Percentiles rank a stretch among this genome's conserved stretches.
Evolutionary conservation across 1,140 invertebrate genomes (phyloP).

Genomic region (Ectropis grisescens): DNA sequence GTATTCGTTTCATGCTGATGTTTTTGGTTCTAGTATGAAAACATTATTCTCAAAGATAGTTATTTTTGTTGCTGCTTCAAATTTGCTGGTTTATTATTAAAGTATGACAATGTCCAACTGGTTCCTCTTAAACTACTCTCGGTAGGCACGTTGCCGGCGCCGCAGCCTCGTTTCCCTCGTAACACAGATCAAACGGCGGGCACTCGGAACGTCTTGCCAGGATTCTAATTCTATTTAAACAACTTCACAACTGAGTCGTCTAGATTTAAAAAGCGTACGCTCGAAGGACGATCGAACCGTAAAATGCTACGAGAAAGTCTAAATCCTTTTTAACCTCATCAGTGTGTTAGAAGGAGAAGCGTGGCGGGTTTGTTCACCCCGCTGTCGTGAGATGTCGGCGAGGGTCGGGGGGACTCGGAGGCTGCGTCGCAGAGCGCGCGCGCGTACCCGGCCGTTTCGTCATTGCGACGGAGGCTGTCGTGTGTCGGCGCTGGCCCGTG

Average conservation of each 20-base stretch:
- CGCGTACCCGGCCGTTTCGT: constrained; percentile 64
- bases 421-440: constrained; percentile 56
- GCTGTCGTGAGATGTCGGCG: constrained; percentile 37
- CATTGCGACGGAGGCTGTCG: constrained; percentile 66
- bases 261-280: constrained; percentile 19
- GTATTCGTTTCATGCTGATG: no score
- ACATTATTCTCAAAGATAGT: no score
- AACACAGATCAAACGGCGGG: no score
- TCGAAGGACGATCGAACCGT: constrained; percentile 42
- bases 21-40: no score
- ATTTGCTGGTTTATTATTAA: no score
- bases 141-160: no score
- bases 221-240: no score
- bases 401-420: constrained; percentile 44
- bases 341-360: constrained; percentile 60
- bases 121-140: no score
- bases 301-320: constrained; percentile 55
- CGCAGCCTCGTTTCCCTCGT: no score
- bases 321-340: constrained; percentile 66
- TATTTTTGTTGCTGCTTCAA: no score
- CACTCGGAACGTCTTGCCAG: no score
- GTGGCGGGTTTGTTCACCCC: constrained; percentile 64
- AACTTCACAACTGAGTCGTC: constrained; percentile 10
- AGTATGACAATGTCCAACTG: no score
- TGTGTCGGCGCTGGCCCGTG: constrained; percentile 57